Evolutionary conservation across 2,888 invertebrate genomes (phyloP).

Genomic region (Tachina fera): DNA sequence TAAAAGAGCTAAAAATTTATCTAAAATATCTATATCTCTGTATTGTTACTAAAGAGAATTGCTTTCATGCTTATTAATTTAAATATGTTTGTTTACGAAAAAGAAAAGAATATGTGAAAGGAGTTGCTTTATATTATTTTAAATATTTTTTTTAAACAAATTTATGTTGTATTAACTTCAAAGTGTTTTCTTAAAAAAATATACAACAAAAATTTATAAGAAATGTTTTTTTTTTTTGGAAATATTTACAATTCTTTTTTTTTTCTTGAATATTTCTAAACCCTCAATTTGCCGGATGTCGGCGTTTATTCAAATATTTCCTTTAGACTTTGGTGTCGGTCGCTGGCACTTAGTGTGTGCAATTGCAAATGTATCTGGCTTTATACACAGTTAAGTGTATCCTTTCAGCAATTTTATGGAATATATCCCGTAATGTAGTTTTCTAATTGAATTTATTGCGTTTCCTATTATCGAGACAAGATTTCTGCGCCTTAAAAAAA

Average conservation of each 20-base stretch:
- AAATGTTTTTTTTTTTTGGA: neutral
- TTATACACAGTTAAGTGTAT: neutral
- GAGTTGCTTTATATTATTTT: neutral
- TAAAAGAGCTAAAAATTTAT: slow-evolving; percentile 38
- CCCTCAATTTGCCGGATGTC: slow-evolving; percentile 37
- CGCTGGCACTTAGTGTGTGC: neutral
- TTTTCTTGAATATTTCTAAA: neutral
- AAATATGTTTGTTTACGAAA: slow-evolving; percentile 13
- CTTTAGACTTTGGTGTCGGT: slow-evolving; percentile 17
- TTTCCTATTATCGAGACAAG: slow-evolving; percentile 58
- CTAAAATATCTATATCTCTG: slow-evolving; percentile 40
- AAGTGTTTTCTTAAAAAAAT: neutral
- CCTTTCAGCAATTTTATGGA: slow-evolving; percentile 1
- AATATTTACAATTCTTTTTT: neutral
- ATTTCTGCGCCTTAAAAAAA: slow-evolving; percentile 3
- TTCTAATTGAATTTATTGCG: slow-evolving; percentile 67
- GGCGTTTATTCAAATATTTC: slow-evolving; percentile 48
- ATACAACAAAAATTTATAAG: neutral
- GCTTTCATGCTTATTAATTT: neutral
- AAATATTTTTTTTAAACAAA: neutral
- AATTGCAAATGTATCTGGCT: neutral
- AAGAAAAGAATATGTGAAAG: neutral
- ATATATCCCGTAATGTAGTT: slow-evolving; percentile 44
- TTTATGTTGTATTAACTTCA: neutral
- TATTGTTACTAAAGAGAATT: neutral